A percentile compares a stretch with the other conserved stretches of the same genome.
Evolutionary conservation across 1,140 invertebrate species (phyloP).

Genomic region (Drosophila subobscura): DNA sequence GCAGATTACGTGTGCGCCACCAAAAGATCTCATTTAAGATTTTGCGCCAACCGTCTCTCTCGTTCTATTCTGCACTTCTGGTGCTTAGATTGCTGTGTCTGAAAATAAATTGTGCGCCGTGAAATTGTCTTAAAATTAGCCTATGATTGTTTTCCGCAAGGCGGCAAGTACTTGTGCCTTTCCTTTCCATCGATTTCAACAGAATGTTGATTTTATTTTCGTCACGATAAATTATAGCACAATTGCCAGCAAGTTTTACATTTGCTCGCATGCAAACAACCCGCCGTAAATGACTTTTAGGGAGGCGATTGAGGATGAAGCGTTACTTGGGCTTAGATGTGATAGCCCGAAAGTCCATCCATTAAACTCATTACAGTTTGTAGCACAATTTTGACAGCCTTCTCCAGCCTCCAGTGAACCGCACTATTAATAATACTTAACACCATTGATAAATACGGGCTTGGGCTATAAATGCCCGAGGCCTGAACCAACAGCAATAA

Average conservation of each 20-base stretch:
- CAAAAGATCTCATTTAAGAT: slow-evolving; percentile 69
- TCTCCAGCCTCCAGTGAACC: slow-evolving; percentile 18
- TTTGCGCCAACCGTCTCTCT: slow-evolving; percentile 21
- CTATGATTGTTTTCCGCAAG: slow-evolving; percentile 60
- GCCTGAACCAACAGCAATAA: slow-evolving; percentile 44
- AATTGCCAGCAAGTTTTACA: slow-evolving; percentile 52
- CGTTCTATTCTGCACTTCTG: slow-evolving; percentile 30
- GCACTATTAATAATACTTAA: slow-evolving; percentile 78
- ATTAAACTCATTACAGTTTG: slow-evolving; percentile 23
- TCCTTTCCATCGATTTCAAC: slow-evolving; percentile 42
- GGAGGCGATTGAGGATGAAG: slow-evolving; percentile 9
- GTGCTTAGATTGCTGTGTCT: slow-evolving; percentile 34
- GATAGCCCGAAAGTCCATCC: slow-evolving; percentile 15
- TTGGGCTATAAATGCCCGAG: slow-evolving; percentile 57
- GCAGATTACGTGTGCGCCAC: slow-evolving; percentile 72
- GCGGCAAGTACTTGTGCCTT: slow-evolving; percentile 37
- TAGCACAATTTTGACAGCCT: slow-evolving; percentile 38
- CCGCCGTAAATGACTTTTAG: slow-evolving; percentile 19
- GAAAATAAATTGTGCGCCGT: slow-evolving; percentile 45
- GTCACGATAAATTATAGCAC: slow-evolving; percentile 66
- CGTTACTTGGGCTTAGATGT: not conserved
- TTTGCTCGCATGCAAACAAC: slow-evolving; percentile 15
- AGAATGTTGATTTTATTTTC: slow-evolving; percentile 39
- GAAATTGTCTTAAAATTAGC: slow-evolving; percentile 70
- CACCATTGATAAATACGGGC: slow-evolving; percentile 67